Conservation (phyloP, 2,797 vertebrate genomes). For the Sandelia bainsii region DNA sequence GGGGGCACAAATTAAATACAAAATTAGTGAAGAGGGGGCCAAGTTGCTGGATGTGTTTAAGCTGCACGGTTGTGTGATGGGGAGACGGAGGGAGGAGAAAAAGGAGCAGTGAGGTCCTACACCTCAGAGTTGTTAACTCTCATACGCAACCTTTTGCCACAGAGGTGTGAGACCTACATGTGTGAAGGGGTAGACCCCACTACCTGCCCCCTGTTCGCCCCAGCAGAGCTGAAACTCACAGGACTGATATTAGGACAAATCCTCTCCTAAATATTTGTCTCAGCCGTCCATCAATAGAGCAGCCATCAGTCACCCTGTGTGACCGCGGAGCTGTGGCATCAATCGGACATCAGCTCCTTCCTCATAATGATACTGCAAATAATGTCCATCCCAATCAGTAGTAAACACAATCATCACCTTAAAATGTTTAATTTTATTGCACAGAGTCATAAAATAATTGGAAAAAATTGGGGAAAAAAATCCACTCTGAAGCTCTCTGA, state of each 20-base stretch:
- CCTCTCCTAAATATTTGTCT: slow-evolving; percentile 62
- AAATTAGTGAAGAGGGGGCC: slow-evolving; percentile 26
- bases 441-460: too few relatives aligned
- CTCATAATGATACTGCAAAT: too few relatives aligned
- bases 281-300: slow-evolving; percentile 32
- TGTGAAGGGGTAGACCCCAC: slow-evolving; percentile 37
- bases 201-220: neutral
- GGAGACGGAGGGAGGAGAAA: slow-evolving; percentile 47
- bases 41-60: slow-evolving; percentile 48
- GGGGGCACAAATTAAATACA: slow-evolving; percentile 34
- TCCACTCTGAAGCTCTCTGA: too few relatives aligned
- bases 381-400: too few relatives aligned
- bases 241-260: slow-evolving; percentile 56
- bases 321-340: neutral
- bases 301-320: slow-evolving; percentile 12
- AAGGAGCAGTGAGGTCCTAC: slow-evolving; percentile 50
- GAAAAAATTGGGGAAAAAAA: too few relatives aligned
- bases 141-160: slow-evolving; percentile 81
- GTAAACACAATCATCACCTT: too few relatives aligned
- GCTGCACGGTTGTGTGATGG: slow-evolving; percentile 62
- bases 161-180: slow-evolving; percentile 77
- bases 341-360: too few relatives aligned
- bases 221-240: slow-evolving; percentile 26
- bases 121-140: slow-evolving; percentile 74
- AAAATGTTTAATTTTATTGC: too few relatives aligned